Evolutionary conservation across 2,888 invertebrate genomes (phyloP).

Genomic region (Drosophila anceps): DNA sequence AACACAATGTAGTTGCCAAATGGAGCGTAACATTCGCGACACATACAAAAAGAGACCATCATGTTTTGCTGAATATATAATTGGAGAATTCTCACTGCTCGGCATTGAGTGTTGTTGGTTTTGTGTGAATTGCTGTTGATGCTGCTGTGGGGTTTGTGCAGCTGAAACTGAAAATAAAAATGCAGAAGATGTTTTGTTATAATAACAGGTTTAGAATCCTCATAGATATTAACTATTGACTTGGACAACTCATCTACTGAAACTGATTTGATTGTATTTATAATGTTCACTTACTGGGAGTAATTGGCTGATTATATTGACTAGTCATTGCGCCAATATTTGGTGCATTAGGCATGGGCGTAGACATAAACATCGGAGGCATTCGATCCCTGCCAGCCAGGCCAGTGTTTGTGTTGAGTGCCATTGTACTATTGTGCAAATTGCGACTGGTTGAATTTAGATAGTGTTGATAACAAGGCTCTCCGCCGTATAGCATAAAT

Average conservation of each 20-base stretch:
- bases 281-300: constrained; percentile 84
- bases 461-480: constrained; percentile 86
- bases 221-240: background rate
- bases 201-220: background rate
- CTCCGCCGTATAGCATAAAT: constrained; percentile 96
- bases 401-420: constrained; percentile 30
- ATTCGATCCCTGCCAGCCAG: constrained; percentile 55
- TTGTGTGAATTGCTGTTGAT: constrained; percentile 41
- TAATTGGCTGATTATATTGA: constrained; percentile 84
- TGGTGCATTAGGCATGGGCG: constrained; percentile 78
- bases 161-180: constrained; percentile 24
- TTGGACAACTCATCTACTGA: background rate
- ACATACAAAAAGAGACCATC: constrained; percentile 97
- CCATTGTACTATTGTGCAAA: constrained; percentile 38
- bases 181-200: background rate
- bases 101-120: constrained; percentile 47
- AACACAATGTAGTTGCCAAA: constrained; percentile 94
- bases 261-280: background rate
- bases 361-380: constrained; percentile 84
- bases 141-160: constrained; percentile 42
- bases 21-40: constrained; percentile 93
- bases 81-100: constrained; percentile 70
- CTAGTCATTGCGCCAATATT: constrained; percentile 47
- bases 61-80: constrained; percentile 92
- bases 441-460: constrained; percentile 54